Evolutionary conservation across 2,888 invertebrate species (phyloP), one percentile per base, ranked within the genome.

Genomic region (Epinotia demarniana): DNA sequence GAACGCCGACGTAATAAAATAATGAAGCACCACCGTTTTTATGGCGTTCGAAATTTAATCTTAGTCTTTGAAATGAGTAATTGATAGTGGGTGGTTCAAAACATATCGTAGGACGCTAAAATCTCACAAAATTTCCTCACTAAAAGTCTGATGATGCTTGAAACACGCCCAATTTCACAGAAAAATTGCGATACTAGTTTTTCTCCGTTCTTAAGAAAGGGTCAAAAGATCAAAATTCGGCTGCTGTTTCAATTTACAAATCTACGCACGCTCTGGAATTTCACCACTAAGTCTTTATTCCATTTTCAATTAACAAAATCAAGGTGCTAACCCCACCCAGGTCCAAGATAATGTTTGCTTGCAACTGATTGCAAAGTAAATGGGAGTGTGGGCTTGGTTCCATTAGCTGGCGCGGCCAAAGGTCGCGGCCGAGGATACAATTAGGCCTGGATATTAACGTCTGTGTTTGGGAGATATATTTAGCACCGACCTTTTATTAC

Each of bases 321-420:
- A 66, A 58, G 74, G 64, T 62, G 27, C 58, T 33, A 57, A 75
- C 75, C 70, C 61, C 62, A 61, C 75, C 75, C 70, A 49, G 39
- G 13, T 33, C 49, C 72, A 68, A 60, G 70, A 75, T 70, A 66
- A 75, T 75, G 75, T 75, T 75, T 64, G 61, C 67, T 43, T 68
- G 70, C 64, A 66, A 46, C 70, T 75, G 75, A 71, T 75, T 75
- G 75, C 75, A 66, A 75, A 75, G 75, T 60, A 71, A 75, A 75
- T 75, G 75, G 74, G 23, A 49, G 68, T 58, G 63, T 75, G 75
- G 75, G 75, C 75, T 75, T 75, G 75, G 75, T 75, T 75, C 75
- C 75, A 75, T 75, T 75, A 75, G 75, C 67, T n/a, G 58, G 55
- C 69, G 67, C 60, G 16, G 63, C 73, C 68, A 75, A 67, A 75